Conservation (phyloP, 2,888 invertebrate genomes). For the Poecilus cupreus region DNA sequence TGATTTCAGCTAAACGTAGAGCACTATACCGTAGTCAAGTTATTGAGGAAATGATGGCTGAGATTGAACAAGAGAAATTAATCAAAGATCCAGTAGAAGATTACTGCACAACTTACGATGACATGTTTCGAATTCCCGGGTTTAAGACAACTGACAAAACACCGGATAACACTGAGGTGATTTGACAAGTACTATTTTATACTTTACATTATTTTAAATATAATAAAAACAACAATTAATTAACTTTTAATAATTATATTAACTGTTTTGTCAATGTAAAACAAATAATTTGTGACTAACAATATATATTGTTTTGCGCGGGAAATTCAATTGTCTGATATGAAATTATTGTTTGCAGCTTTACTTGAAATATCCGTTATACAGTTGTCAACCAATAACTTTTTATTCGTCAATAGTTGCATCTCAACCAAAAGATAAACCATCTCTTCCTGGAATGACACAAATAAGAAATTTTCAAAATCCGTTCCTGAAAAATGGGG, state of each 20-base stretch:
- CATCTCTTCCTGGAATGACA: conserved; percentile 64
- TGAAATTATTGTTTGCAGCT: conserved; percentile 64
- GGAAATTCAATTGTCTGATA: too few relatives aligned
- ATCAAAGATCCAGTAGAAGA: conserved; percentile 65
- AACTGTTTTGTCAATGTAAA: too few relatives aligned
- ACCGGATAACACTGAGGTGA: conserved; percentile 62
- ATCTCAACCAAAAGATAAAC: conserved; percentile 60
- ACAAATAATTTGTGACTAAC: too few relatives aligned
- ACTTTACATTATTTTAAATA: not conserved
- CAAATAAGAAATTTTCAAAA: conserved; percentile 63
- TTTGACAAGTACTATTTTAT: not conserved
- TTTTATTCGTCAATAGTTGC: conserved; percentile 65
- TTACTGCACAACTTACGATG: conserved; percentile 69
- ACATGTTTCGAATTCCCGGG: conserved; percentile 65
- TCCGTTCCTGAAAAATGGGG: conserved; percentile 66
- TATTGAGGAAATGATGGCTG: conserved; percentile 66
- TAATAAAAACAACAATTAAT: too few relatives aligned
- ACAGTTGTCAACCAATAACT: conserved; percentile 64
- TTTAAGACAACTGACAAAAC: conserved; percentile 64
- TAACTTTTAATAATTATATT: too few relatives aligned
- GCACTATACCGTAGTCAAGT: conserved; percentile 65
- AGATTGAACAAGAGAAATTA: conserved; percentile 66
- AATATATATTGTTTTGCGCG: too few relatives aligned
- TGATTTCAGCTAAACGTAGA: conserved; percentile 65
- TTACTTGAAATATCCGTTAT: conserved; percentile 67